Base-by-base conservation (phyloP, 2,797 vertebrate species). In the Cheirogaleus major region DNA sequence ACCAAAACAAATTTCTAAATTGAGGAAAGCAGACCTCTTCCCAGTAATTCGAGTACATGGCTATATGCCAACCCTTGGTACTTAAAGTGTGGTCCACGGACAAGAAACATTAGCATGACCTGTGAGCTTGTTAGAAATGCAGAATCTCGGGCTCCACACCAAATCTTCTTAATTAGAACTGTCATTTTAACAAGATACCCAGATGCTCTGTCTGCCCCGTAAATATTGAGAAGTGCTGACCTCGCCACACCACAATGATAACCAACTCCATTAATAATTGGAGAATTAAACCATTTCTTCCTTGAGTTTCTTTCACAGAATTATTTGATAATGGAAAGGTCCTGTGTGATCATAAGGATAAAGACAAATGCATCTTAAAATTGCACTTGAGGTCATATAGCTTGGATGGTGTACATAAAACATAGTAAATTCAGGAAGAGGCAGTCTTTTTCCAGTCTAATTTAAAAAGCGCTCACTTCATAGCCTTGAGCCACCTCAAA, bases 251-350 rank as follows among this genome's bases (percentile, higher is more conserved):
- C 4, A 4, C 67, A 1, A 1, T 5, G 17, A 38, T 32, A 45
- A 55, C 38, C 30, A 23, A 15, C 27, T 41, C 27, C 52, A 27
- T 76, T 63, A 23, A 41, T 32, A 11, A 35, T 8, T 25, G 12
- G 35, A 85, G n/a, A 89, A 65, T 43, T 17, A 89, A 93, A 22
- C 59, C 43, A 4, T 61, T 88, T 82, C 61, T 89, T 55, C 80
- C 69, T 67, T 45, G 57, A 59, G 41, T 76, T n/a, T 94, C 69
- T 50, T 43, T 89, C 57, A 63, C 23, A 70, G 79, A 84, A 93
- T 38, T 43, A 22, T 50, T 30, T 57, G 92, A 80, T 81, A 43
- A 48, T 23, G 11, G 13, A 15, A 38, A 75, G 11, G 48, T 89
- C 81, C 43, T 45, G 4, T 43, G 17, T 14, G 63, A 80, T n/a